phyloP scores from a whole-genome alignment of 2,113 vertebrate genomes.

The Cariama cristata region DNA sequence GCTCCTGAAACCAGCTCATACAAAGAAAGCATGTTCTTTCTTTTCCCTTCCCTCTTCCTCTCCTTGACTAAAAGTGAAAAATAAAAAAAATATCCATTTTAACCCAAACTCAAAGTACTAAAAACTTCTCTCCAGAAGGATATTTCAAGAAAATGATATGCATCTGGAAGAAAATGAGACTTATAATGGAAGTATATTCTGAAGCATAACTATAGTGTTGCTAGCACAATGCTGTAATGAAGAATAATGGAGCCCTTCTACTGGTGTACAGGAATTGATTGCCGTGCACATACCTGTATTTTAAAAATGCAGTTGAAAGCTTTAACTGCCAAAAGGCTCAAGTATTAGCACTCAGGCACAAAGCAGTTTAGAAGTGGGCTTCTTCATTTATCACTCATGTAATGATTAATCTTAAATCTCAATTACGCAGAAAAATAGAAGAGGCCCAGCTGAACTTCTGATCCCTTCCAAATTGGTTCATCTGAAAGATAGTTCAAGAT shows the following conservation, averaged over 20 bases:
- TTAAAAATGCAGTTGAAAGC: constrained; percentile 11
- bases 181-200: constrained; percentile 52
- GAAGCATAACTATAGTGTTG: constrained; percentile 10
- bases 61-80: background rate
- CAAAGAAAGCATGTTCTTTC: background rate
- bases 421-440: constrained; percentile 15
- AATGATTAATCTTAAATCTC: constrained; percentile 53
- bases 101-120: background rate
- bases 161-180: constrained; percentile 42
- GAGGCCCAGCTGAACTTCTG: background rate
- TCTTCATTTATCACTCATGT: background rate
- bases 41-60: background rate
- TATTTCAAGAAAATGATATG: constrained; percentile 47
- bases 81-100: background rate
- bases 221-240: constrained; percentile 51
- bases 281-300: background rate
- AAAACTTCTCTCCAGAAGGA: background rate
- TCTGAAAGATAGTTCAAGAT: background rate
- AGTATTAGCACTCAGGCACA: background rate
- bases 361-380: background rate
- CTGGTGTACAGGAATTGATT: background rate
- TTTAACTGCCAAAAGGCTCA: background rate
- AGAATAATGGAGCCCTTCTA: constrained; percentile 48
- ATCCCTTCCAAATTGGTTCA: background rate
- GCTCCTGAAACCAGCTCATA: background rate